These are phyloP conservation scores for Galerucella nymphaeae DNA, from an alignment of 2,888 invertebrate species.

Conservation along the genomic window DNA sequence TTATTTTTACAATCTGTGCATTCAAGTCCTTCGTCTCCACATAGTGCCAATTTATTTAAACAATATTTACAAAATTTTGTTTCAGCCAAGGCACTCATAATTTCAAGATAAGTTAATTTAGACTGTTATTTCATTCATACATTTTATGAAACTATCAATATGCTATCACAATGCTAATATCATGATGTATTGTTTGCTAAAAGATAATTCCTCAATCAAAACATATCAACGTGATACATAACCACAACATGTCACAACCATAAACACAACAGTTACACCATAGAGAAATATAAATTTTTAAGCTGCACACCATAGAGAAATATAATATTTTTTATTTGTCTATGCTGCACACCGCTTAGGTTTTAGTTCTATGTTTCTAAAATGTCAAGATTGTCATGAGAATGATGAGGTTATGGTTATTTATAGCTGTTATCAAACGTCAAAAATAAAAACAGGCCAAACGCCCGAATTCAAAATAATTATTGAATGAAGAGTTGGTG, in stretches of 20 bases:
- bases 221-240: not conserved
- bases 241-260: too few species aligned
- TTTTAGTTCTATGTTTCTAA: too few species aligned
- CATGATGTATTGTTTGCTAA: too few species aligned
- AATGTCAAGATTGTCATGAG: too few species aligned
- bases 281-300: too few species aligned
- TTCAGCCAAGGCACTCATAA: slow-evolving; percentile 41
- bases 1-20: slow-evolving; percentile 71
- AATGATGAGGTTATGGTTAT: too few species aligned
- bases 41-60: slow-evolving; percentile 67
- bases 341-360: too few species aligned
- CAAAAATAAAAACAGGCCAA: slow-evolving; percentile 4
- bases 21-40: slow-evolving; percentile 70
- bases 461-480: slow-evolving; percentile 6
- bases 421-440: not conserved
- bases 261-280: too few species aligned
- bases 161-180: not conserved
- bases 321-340: too few species aligned
- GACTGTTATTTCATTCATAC: not conserved
- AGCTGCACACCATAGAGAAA: too few species aligned
- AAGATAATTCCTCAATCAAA: not conserved
- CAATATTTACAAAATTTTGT: slow-evolving; percentile 71
- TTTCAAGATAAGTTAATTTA: not conserved
- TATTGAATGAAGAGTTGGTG: not conserved
- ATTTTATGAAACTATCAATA: not conserved